Evolutionary conservation across 2,113 vertebrate species (phyloP), one percentile per base, ranked within the genome.

Genomic region (Anguilla rostrata): DNA sequence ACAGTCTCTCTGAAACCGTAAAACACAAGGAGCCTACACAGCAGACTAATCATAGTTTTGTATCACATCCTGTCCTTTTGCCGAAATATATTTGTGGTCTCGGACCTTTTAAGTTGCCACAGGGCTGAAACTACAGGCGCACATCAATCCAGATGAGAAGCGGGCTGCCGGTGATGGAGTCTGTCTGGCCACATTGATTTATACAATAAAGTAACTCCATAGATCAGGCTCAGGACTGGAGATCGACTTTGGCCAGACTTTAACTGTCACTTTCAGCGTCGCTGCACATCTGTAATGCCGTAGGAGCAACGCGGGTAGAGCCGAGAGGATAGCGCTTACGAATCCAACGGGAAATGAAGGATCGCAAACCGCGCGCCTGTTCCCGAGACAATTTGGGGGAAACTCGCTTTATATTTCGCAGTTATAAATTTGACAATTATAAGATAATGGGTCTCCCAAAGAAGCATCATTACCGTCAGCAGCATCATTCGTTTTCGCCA

Each of bases 101-200:
- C 26, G 14, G 39, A 43, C 7, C 63, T 63, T 22, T 83, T 66
- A 83, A 83, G 79, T 87, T 83, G 82, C 71, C 46, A 20, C 39
- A 43, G 86, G 78, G 57, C 56, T 82, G 40, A 83, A 83, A 86
- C 81, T 63, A 79, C 39, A 75, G 82, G 41, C 53, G 71, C 63
- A 56, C 86, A 75, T 80, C 75, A 26, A 84, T 41, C n/a, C 53
- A 80, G 83, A 81, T 82, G 84, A 85, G 79, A 56, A 78, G 60
- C 83, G 49, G 87, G 78, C 57, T 71, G 78, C 56, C 57, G 79
- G 84, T 82, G n/a, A 82, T 78, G 87, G 18, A 83, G 49, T 26
- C 87, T 88, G 85, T 88, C 87, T 84, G 57, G 57, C 82, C 82
- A 71, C 83, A 86, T 86, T 87, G 78, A 87, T 89, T 89, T 87